Conservation (phyloP, 1,140 invertebrate species). For the Diploscapter pachys region DNA sequence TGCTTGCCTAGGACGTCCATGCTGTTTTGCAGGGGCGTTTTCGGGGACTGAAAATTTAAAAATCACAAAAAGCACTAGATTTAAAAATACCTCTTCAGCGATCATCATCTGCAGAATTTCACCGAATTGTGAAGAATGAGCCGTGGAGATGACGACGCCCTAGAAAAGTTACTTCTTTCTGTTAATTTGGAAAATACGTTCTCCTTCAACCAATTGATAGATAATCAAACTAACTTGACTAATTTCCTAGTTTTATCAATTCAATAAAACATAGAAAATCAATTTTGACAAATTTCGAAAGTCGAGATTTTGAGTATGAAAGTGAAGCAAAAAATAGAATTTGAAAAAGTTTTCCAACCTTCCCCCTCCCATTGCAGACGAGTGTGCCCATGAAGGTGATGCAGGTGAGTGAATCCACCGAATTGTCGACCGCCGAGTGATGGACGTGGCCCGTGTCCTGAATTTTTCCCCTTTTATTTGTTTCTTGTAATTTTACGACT, state of each 20-base stretch:
- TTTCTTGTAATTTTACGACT: no score
- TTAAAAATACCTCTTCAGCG: constrained; percentile 74
- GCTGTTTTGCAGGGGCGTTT: constrained; percentile 92
- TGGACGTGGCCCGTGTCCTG: background rate
- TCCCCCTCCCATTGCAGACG: constrained; percentile 90
- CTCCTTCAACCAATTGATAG: no score
- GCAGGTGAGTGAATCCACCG: constrained; percentile 74
- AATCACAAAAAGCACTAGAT: constrained; percentile 39
- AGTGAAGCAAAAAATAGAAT: no score
- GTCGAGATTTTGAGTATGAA: no score
- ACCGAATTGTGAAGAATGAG: constrained; percentile 92
- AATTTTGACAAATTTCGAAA: no score
- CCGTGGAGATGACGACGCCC: constrained; percentile 95
- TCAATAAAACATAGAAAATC: no score
- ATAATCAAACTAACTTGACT: no score
- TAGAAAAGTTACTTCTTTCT: constrained; percentile 52
- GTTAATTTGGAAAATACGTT: constrained; percentile 7
- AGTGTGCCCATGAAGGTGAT: constrained; percentile 98
- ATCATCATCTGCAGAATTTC: constrained; percentile 99
- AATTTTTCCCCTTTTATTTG: background rate
- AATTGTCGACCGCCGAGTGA: constrained; percentile 50
- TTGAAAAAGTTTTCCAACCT: constrained; percentile 65
- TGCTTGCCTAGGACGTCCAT: constrained; percentile 97
- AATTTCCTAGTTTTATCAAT: no score
- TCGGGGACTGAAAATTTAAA: constrained; percentile 69